phyloP scores from a whole-genome alignment of 1,140 invertebrate genomes.

The Sitophilus oryzae region DNA sequence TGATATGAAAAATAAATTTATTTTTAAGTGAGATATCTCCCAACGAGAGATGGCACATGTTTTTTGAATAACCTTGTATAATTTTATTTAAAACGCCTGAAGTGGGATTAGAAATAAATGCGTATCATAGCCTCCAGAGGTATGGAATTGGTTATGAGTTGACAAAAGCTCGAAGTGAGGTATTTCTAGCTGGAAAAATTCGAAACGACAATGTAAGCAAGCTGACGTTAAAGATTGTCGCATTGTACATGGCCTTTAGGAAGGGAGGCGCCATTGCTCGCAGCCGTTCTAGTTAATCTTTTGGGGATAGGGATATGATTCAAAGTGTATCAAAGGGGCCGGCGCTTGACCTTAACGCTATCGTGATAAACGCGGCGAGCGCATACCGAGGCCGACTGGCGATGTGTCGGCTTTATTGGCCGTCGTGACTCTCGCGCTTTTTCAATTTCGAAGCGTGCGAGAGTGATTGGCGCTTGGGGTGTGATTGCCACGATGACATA shows the following conservation, averaged over 20 bases:
- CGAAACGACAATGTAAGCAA: conserved; percentile 7
- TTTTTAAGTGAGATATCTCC: too few species aligned
- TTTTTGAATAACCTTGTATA: too few species aligned
- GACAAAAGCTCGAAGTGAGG: too few species aligned
- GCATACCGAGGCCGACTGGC: conserved; percentile 30
- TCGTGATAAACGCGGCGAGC: conserved; percentile 42
- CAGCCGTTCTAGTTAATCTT: conserved; percentile 25
- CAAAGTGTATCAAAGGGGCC: conserved; percentile 26
- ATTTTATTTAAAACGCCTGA: too few species aligned
- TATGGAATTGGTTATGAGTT: too few species aligned
- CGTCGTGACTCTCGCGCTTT: conserved; percentile 45
- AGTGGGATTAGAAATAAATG: too few species aligned
- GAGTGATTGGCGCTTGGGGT: conserved; percentile 45
- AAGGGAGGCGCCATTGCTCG: conserved; percentile 13
- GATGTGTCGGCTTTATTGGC: conserved; percentile 41
- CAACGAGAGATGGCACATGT: too few species aligned
- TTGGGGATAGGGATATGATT: conserved; percentile 34
- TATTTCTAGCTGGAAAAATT: too few species aligned
- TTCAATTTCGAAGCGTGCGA: conserved; percentile 43
- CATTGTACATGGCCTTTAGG: conserved; percentile 18
- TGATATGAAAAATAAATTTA: too few species aligned
- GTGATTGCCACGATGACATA: conserved; percentile 46
- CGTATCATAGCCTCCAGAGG: too few species aligned
- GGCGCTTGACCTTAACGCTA: conserved; percentile 31
- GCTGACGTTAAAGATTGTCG: conserved; percentile 23